Base-by-base conservation (phyloP, 2,797 vertebrate genomes). In the Onychomys torridus region DNA sequence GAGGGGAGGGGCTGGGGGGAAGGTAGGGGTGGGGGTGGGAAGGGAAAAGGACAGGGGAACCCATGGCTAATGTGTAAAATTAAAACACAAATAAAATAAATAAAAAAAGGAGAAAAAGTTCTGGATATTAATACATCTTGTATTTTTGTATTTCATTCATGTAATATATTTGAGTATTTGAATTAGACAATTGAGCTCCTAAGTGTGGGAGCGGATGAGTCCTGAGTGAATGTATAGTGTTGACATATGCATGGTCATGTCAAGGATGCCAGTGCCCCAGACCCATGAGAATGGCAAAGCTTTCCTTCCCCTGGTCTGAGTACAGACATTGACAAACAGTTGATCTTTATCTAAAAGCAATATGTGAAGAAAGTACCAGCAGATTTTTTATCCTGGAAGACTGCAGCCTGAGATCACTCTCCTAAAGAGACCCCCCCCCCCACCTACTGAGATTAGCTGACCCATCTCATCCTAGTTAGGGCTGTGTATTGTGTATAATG, bases 131-230 rank as follows among this genome's bases (percentile, higher is more conserved):
- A 90, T 11, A 57, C 1, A 79, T 79, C 52, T 84, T 63, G 4
- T 75, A 49, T 82, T 76, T 95, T 93, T 84, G 17, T 4, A 67
- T 65, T 77, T 90, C 65, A 84, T n/a, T 77, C 29, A 73, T 14
- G 69, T 86, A 96, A 52, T 49, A 82, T 8, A 52, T 93, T 89
- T 89, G 40, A 83, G 21, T 93, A 79, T 91, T 96, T 94, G 19
- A 65, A 61, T 93, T 32, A 63, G 83, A 89, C 57, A 86, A 49
- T 55, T 86, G 83, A 75, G 19, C 84, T 59, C 25, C 29, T 25
- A 61, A 43, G 16, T 16, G 11, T 14, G 34, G 32, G 63, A 43
- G 13, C 25, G 19, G 81, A 43, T 63, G 37, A 85, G 19, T 67
- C 83, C 19, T 67, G 43, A 49, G 32, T 25, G 43, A 67, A 34